A percentile compares a stretch with the other conserved stretches of the same genome.
Conservation (phyloP, 1,140 invertebrate species). For the Drosophila ambigua region DNA sequence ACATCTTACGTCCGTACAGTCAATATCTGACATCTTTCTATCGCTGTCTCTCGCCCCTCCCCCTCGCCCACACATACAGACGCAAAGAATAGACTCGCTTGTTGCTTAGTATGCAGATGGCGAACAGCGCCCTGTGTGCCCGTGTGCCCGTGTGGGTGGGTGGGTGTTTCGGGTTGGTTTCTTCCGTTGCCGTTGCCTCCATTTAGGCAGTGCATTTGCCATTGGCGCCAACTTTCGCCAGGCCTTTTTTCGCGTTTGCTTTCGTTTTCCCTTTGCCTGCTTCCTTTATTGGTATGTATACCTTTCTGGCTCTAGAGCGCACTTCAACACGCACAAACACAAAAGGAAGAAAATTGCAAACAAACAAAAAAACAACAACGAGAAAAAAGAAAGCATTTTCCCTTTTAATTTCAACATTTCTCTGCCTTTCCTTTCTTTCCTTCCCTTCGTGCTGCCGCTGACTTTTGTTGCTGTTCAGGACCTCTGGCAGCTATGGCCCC, state of each 20-base stretch:
- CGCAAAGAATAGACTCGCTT: slow-evolving; percentile 44
- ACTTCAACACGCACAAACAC: slow-evolving; percentile 62
- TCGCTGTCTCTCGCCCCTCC: not conserved
- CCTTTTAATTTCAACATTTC: slow-evolving; percentile 76
- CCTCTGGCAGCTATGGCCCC: not conserved
- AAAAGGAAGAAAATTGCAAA: slow-evolving; percentile 34
- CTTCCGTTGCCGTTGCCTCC: slow-evolving; percentile 6
- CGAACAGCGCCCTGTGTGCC: slow-evolving; percentile 16
- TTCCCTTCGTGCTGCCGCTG: not conserved
- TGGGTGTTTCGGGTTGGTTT: not conserved
- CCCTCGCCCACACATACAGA: slow-evolving; percentile 8
- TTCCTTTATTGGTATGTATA: slow-evolving; percentile 52
- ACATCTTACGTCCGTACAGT: slow-evolving; percentile 54
- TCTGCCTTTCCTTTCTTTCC: slow-evolving; percentile 17
- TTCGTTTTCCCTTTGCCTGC: slow-evolving; percentile 27
- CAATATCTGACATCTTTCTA: slow-evolving; percentile 56
- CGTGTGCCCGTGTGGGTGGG: slow-evolving; percentile 6
- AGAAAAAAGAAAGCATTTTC: slow-evolving; percentile 55
- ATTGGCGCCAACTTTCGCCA: slow-evolving; percentile 44
- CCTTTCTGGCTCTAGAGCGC: slow-evolving; percentile 44
- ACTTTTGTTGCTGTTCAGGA: slow-evolving; percentile 5
- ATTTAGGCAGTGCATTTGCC: slow-evolving; percentile 63
- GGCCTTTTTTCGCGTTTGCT: slow-evolving; percentile 7
- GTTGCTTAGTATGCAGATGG: slow-evolving; percentile 72
- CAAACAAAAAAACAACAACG: not conserved